phyloP scores from a whole-genome alignment of 2,113 vertebrate species.

The Urocolius indicus region DNA sequence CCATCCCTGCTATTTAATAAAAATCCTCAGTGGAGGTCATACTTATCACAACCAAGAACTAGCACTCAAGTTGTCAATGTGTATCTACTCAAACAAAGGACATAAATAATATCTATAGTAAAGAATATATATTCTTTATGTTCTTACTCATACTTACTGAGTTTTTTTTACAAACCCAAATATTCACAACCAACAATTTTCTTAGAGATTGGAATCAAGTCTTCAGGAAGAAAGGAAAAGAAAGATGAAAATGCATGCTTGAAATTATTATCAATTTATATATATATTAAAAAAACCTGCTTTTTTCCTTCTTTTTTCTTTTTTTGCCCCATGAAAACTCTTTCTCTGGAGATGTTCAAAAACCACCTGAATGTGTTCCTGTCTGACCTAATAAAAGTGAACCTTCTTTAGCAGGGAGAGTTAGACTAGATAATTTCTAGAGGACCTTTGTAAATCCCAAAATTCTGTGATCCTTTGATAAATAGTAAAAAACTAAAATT shows the following conservation, averaged over 20 bases:
- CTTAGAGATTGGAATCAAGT: neutral
- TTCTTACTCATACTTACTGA: neutral
- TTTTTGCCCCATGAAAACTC: too few species aligned
- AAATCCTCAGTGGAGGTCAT: neutral
- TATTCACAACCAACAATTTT: neutral
- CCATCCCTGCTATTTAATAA: neutral
- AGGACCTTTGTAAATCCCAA: too few species aligned
- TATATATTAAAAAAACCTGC: rapidly evolving
- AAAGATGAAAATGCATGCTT: neutral
- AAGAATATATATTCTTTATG: neutral
- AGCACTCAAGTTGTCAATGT: neutral
- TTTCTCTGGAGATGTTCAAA: too few species aligned
- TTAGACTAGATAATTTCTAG: too few species aligned
- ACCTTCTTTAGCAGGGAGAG: too few species aligned
- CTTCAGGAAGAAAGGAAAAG: neutral
- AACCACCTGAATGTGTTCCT: too few species aligned
- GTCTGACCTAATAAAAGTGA: too few species aligned
- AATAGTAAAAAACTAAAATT: too few species aligned
- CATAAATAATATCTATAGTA: neutral
- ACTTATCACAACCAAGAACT: neutral
- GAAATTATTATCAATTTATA: neutral
- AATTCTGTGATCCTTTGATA: too few species aligned
- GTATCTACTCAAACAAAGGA: neutral
- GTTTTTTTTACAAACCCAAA: neutral
- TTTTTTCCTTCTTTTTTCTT: neutral